These are phyloP conservation scores for Micronycteris hirsuta DNA, from an alignment of 2,113 vertebrate species.

Conservation along the genomic window DNA sequence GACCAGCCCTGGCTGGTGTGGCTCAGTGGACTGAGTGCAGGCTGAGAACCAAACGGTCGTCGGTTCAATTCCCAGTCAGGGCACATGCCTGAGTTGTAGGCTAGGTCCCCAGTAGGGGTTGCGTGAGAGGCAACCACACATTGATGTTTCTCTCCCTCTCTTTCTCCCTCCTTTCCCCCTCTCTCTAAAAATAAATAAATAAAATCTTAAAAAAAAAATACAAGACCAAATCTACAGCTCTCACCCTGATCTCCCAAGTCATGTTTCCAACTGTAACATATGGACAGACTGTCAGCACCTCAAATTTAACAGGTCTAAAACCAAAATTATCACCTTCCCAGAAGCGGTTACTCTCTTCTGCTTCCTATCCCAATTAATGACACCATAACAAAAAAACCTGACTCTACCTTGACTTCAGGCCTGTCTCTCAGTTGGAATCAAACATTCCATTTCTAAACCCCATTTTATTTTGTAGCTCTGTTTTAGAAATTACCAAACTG, in stretches of 20 bases:
- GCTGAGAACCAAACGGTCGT: too few species aligned
- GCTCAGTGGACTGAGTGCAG: too few species aligned
- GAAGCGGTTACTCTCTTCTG: neutral
- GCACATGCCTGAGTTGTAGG: too few species aligned
- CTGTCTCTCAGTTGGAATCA: neutral
- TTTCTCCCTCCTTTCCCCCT: too few species aligned
- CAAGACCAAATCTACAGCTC: neutral
- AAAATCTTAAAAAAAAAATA: neutral
- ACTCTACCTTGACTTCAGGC: neutral
- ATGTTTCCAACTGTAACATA: neutral
- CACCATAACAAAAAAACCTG: neutral
- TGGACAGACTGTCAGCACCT: neutral
- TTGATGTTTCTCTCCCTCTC: too few species aligned
- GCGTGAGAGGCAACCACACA: too few species aligned
- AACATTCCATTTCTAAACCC: neutral
- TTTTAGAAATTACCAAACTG: slow-evolving; percentile 17
- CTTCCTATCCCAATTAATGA: neutral
- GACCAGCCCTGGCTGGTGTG: neutral
- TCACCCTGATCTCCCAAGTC: neutral
- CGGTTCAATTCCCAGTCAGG: too few species aligned
- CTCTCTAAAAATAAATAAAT: too few species aligned
- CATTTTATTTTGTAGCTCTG: slow-evolving; percentile 9
- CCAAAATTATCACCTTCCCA: neutral
- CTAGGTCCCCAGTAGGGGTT: too few species aligned
- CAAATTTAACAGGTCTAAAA: slow-evolving; percentile 20